These are phyloP conservation scores for Zosterops japonicus DNA, from an alignment of 2,113 vertebrate species.

Conservation along the genomic window DNA sequence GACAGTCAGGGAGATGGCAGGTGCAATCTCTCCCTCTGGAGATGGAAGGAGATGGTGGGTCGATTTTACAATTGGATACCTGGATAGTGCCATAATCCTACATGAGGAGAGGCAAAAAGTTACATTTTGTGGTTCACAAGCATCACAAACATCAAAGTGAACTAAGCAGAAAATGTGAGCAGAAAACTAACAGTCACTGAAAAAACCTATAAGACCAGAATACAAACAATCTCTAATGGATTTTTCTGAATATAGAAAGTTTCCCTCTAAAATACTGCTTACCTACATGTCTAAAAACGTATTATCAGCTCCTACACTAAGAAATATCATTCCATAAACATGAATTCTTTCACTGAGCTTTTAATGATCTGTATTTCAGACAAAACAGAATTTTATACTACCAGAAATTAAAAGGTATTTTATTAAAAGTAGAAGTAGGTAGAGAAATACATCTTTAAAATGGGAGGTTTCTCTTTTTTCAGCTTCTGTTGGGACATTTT, in stretches of 20 bases:
- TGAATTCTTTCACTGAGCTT: neutral
- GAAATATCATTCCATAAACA: neutral
- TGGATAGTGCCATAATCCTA: slow-evolving; percentile 76
- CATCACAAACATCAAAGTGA: neutral
- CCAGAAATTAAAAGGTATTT: neutral
- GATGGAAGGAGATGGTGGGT: slow-evolving; percentile 78
- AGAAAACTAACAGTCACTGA: neutral
- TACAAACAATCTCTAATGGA: neutral
- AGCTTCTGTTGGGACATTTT: neutral
- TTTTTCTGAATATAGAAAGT: neutral
- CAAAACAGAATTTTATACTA: neutral
- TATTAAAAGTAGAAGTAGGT: neutral
- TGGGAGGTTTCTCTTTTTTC: neutral
- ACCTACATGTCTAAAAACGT: neutral
- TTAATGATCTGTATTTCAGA: neutral
- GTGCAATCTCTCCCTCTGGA: slow-evolving; percentile 78
- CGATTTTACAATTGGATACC: slow-evolving; percentile 73
- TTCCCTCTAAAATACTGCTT: neutral
- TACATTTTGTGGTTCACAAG: neutral
- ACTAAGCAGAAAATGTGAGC: neutral
- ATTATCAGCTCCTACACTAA: neutral
- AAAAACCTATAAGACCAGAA: neutral
- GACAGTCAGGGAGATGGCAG: slow-evolving; percentile 75
- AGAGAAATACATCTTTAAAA: neutral
- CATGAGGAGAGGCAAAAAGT: neutral